Conservation (phyloP, 2,113 vertebrate species). For the Cyprinodon variegatus region DNA sequence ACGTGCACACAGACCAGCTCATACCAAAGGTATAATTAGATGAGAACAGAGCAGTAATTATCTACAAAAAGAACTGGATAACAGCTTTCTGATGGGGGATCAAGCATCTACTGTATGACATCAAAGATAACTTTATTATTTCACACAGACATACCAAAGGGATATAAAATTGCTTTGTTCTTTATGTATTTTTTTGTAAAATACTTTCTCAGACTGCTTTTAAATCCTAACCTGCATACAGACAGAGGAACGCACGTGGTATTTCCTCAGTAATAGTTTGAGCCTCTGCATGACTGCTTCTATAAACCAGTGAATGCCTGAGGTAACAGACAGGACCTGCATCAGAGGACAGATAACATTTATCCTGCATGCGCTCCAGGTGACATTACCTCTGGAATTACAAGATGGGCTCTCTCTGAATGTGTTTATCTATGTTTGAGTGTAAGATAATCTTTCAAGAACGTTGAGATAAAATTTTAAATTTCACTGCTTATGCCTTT, state of each 20-base stretch:
- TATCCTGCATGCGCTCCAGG: constrained; percentile 32
- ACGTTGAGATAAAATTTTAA: constrained; percentile 58
- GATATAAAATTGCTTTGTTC: constrained; percentile 11
- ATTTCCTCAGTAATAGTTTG: constrained; percentile 19
- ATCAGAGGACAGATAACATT: constrained; percentile 53
- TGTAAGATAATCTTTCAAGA: constrained; percentile 39
- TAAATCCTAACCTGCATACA: constrained; percentile 9
- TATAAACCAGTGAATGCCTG: constrained; percentile 37
- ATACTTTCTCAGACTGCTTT: constrained; percentile 1
- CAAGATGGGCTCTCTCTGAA: constrained; percentile 25
- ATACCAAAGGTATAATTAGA: constrained; percentile 11
- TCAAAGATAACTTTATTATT: constrained; percentile 29
- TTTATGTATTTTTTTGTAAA: constrained; percentile 14
- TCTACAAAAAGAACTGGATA: constrained; percentile 27
- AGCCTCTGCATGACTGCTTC: constrained; percentile 14
- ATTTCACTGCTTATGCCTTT: constrained; percentile 35
- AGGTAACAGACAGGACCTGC: constrained; percentile 44
- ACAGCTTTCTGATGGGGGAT: constrained; percentile 28
- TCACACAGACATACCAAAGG: constrained; percentile 9
- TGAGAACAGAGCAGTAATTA: constrained; percentile 12
- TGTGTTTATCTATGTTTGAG: constrained; percentile 9
- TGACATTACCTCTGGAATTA: constrained; percentile 52
- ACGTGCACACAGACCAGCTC: background rate
- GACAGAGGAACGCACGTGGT: background rate
- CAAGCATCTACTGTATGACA: constrained; percentile 26